A percentile compares a stretch with the other conserved stretches of the same genome.
Conservation (phyloP, 1,140 invertebrate species). For the Drosophila nebulosa region DNA sequence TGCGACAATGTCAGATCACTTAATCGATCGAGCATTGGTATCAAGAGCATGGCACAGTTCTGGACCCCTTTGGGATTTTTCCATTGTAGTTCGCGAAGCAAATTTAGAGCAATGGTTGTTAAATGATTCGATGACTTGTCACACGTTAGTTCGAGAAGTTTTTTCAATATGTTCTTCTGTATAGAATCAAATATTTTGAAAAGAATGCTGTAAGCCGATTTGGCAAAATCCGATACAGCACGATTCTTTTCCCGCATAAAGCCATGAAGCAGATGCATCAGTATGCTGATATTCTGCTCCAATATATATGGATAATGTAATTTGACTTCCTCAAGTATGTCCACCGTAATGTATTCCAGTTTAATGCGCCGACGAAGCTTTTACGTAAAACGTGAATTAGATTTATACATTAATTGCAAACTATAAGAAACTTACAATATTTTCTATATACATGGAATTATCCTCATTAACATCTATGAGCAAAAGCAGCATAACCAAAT, state of each 20-base stretch:
- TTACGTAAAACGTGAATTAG: neutral
- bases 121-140: conserved; percentile 65
- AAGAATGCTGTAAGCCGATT: conserved; percentile 59
- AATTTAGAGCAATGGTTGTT: conserved; percentile 59
- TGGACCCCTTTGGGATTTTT: conserved; percentile 68
- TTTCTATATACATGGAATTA: conserved; percentile 78
- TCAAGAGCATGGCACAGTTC: conserved; percentile 70
- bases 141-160: conserved; percentile 70
- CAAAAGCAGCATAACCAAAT: conserved; percentile 81
- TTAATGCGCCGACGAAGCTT: conserved; percentile 78
- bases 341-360: conserved; percentile 74
- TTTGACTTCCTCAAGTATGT: conserved; percentile 76
- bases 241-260: conserved; percentile 73
- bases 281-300: conserved; percentile 72
- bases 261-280: conserved; percentile 79
- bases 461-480: conserved; percentile 78
- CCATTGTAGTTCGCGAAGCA: conserved; percentile 62
- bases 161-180: conserved; percentile 69
- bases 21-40: conserved; percentile 83
- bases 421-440: conserved; percentile 62
- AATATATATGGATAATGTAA: conserved; percentile 75
- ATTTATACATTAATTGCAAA: no score
- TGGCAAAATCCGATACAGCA: conserved; percentile 65
- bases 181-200: conserved; percentile 67
- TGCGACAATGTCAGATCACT: conserved; percentile 83